A percentile compares a stretch with the other conserved stretches of the same genome.
These are phyloP conservation scores for Phalacrocorax brasilianus DNA, from an alignment of 2,113 vertebrate genomes.

Conservation along the genomic window DNA sequence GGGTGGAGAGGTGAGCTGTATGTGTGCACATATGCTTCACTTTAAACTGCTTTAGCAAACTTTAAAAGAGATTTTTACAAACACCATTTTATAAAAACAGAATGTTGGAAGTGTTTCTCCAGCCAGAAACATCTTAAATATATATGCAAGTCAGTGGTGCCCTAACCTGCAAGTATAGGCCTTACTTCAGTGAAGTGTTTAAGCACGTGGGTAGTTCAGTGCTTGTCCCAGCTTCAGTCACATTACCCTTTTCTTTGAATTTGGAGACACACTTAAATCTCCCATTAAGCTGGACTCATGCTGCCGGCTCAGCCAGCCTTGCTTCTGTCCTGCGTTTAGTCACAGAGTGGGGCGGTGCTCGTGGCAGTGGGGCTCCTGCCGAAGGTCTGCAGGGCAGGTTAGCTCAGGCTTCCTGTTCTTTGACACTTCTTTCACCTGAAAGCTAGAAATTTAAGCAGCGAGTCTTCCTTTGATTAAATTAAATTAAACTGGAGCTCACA, in stretches of 20 bases:
- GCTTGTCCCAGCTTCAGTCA: not conserved
- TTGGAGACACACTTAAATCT: not conserved
- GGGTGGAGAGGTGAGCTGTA: not conserved
- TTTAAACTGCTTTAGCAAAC: not conserved
- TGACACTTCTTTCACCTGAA: not conserved
- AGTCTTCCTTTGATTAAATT: not conserved
- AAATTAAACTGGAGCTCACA: not conserved
- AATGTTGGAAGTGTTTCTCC: not conserved
- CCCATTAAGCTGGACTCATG: fast-evolving
- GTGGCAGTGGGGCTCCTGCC: fast-evolving
- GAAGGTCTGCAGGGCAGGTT: not conserved
- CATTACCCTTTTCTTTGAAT: not conserved
- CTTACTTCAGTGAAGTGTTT: not conserved
- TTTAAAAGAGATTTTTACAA: not conserved
- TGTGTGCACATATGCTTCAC: not conserved
- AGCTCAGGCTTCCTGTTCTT: not conserved
- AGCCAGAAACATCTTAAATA: not conserved
- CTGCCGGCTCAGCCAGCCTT: fast-evolving
- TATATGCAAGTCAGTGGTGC: not conserved
- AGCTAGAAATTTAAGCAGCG: not conserved
- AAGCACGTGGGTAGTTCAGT: not conserved
- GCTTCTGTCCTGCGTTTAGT: not conserved
- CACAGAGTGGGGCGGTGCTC: fast-evolving
- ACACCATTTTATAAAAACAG: not conserved
- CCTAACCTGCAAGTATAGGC: not conserved